These are phyloP conservation scores for Acromyrmex heyeri DNA, from an alignment of 1,140 invertebrate genomes.

Conservation along the genomic window DNA sequence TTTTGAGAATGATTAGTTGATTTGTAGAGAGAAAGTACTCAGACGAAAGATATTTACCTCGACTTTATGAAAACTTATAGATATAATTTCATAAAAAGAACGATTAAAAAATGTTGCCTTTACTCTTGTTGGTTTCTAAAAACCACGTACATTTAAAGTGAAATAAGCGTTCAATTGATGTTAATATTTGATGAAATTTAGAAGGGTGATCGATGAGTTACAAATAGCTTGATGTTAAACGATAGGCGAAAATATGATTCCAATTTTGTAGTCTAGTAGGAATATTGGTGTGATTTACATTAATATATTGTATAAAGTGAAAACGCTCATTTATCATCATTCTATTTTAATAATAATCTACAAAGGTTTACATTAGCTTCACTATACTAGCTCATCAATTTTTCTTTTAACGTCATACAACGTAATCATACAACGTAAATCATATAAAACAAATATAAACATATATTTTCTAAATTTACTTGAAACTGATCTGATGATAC, in stretches of 20 bases:
- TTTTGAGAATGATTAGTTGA: slow-evolving; percentile 47
- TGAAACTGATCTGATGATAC: slow-evolving; percentile 39
- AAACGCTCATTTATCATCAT: slow-evolving; percentile 44
- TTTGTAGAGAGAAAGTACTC: slow-evolving; percentile 48
- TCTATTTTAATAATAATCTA: slow-evolving; percentile 65
- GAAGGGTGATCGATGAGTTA: slow-evolving; percentile 31
- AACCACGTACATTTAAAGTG: slow-evolving; percentile 76
- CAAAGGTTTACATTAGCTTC: slow-evolving; percentile 52
- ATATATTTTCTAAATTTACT: slow-evolving; percentile 58
- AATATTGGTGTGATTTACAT: slow-evolving; percentile 64
- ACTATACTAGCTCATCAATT: slow-evolving; percentile 43
- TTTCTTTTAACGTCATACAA: slow-evolving; percentile 10
- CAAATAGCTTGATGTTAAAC: slow-evolving; percentile 52
- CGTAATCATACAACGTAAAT: slow-evolving; percentile 41
- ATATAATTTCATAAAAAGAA: slow-evolving; percentile 63
- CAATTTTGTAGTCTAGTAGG: slow-evolving; percentile 66
- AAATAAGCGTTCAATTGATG: slow-evolving; percentile 72
- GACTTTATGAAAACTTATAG: slow-evolving; percentile 56
- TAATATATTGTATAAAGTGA: slow-evolving; percentile 31
- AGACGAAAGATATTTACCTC: slow-evolving; percentile 61
- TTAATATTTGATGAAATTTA: slow-evolving; percentile 72
- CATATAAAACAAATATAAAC: slow-evolving; percentile 45
- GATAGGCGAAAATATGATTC: slow-evolving; percentile 54
- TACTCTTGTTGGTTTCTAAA: slow-evolving; percentile 73
- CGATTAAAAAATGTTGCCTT: slow-evolving; percentile 76